These are phyloP conservation scores for Ectropis crepuscularia DNA, from an alignment of 2,888 invertebrate species.

Conservation along the genomic window DNA sequence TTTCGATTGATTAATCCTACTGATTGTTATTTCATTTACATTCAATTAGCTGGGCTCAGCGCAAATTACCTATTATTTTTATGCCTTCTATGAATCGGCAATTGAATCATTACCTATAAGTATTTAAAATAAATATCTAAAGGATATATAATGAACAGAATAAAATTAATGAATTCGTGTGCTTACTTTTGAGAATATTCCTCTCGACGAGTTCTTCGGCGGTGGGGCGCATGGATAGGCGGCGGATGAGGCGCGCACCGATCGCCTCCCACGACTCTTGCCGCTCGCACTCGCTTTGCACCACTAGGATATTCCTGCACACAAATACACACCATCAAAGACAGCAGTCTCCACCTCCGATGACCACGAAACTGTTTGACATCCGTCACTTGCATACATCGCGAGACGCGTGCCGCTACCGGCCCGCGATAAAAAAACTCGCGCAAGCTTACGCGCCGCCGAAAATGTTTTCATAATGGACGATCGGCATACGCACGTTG, in stretches of 20 bases:
- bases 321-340: constrained; percentile 35
- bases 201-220: constrained; percentile 98
- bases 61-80: no score
- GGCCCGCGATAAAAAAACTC: constrained; percentile 63
- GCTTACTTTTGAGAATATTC: constrained; percentile 97
- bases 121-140: no score
- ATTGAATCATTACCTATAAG: no score
- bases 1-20: no score
- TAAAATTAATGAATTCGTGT: no score
- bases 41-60: no score
- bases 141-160: no score
- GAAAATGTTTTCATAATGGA: constrained; percentile 73
- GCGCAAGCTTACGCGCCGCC: constrained; percentile 61
- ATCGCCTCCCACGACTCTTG: constrained; percentile 97
- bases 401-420: constrained; percentile 25
- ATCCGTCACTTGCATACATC: constrained; percentile 9
- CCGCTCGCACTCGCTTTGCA: constrained; percentile 95
- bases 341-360: not conserved
- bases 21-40: no score
- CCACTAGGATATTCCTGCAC: constrained; percentile 94
- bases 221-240: constrained; percentile 98
- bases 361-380: constrained; percentile 23
- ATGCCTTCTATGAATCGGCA: no score
- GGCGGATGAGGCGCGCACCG: constrained; percentile 96
- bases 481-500: constrained; percentile 69